A percentile compares a stretch with the other conserved stretches of the same genome.
These are phyloP conservation scores for Hydropsyche tenuis DNA, from an alignment of 1,140 invertebrate genomes.

Conservation along the genomic window DNA sequence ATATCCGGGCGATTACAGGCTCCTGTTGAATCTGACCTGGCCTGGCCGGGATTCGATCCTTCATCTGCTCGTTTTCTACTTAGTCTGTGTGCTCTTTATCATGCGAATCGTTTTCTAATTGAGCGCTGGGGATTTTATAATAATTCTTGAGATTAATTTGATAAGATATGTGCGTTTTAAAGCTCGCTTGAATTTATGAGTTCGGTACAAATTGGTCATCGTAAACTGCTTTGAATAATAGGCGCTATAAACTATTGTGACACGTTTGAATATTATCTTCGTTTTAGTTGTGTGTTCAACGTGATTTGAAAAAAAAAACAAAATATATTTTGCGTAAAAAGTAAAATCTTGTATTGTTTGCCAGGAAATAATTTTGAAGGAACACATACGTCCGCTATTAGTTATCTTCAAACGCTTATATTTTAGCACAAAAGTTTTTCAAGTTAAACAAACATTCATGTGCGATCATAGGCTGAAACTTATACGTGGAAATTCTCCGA, in stretches of 20 bases:
- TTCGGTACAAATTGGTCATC: no score
- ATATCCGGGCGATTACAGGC: slow-evolving; percentile 32
- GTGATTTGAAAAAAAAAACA: no score
- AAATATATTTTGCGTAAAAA: slow-evolving; percentile 25
- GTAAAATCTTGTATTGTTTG: slow-evolving; percentile 38
- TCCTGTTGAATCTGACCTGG: slow-evolving; percentile 26
- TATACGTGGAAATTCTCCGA: neutral
- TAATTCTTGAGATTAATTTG: no score
- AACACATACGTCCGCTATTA: slow-evolving; percentile 34
- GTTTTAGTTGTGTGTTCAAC: no score
- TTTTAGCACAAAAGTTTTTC: slow-evolving; percentile 21
- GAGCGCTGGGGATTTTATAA: no score
- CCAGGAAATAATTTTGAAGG: slow-evolving; percentile 40
- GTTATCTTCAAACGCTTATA: slow-evolving; percentile 17
- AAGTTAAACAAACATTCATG: neutral
- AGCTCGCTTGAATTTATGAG: no score
- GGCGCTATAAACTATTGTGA: no score
- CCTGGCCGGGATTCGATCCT: slow-evolving; percentile 8
- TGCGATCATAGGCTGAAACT: slow-evolving; percentile 1
- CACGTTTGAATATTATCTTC: no score
- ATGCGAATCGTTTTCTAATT: no score
- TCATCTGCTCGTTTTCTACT: neutral
- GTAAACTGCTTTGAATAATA: no score
- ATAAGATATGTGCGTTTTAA: no score
- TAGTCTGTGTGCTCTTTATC: neutral